A percentile compares a stretch with the other conserved stretches of the same genome.
Evolutionary conservation across 2,113 vertebrate species (phyloP).

Genomic region (Setophaga coronata): DNA sequence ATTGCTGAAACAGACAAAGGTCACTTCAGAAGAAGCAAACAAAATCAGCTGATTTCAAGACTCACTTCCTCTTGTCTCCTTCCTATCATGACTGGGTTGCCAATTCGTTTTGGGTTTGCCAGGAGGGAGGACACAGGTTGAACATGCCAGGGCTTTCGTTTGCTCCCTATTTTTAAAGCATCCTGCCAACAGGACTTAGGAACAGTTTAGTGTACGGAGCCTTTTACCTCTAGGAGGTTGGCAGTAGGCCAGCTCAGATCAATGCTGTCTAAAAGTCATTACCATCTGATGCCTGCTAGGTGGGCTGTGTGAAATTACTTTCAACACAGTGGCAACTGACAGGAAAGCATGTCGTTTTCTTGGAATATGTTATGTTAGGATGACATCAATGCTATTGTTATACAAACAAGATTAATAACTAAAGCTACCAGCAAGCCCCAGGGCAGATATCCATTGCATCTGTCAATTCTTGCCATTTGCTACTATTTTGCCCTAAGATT

Average conservation of each 20-base stretch:
- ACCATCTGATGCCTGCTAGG: constrained; percentile 21
- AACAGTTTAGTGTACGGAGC: neutral
- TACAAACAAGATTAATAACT: constrained; percentile 55
- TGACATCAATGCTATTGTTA: constrained; percentile 26
- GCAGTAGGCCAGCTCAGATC: constrained; percentile 29
- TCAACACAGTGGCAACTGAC: constrained; percentile 8
- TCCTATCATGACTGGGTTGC: neutral
- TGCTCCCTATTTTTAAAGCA: neutral
- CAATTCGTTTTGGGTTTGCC: neutral
- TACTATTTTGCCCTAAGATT: neutral
- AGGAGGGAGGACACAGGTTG: neutral
- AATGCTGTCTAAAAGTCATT: constrained; percentile 40
- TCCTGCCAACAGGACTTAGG: neutral
- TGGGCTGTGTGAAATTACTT: constrained; percentile 33
- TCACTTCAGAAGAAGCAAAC: neutral
- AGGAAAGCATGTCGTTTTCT: constrained; percentile 33
- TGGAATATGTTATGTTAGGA: constrained; percentile 9
- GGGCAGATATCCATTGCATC: neutral
- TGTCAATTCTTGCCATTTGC: constrained; percentile 30
- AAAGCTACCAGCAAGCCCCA: constrained; percentile 11
- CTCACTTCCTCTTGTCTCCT: neutral
- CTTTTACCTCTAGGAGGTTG: neutral
- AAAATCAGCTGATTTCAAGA: constrained; percentile 16
- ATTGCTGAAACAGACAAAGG: neutral
- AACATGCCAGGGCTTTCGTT: neutral